phyloP scores from a whole-genome alignment of 2,888 invertebrate species.

The Anticlea derivata region DNA sequence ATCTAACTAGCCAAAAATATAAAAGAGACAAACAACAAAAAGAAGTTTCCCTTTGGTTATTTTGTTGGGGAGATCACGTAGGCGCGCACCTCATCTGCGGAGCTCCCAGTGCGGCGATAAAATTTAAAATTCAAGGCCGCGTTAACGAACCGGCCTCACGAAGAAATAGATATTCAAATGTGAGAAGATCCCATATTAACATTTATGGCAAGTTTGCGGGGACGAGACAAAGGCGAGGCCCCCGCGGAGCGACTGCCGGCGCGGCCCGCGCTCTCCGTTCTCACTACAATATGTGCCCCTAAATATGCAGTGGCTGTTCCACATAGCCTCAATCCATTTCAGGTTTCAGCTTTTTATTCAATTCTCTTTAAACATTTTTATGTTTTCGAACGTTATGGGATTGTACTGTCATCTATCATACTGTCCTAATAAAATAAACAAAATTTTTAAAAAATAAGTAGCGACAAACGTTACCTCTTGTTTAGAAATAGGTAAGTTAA shows the following conservation, averaged over 20 bases:
- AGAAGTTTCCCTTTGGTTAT: conserved; percentile 68
- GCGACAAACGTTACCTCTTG: no score
- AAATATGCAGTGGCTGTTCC: conserved; percentile 52
- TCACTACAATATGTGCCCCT: conserved; percentile 46
- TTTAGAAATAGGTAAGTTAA: no score
- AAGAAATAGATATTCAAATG: conserved; percentile 85
- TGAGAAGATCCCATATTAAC: conserved; percentile 83
- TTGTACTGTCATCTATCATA: not conserved
- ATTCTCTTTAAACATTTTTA: conserved; percentile 6
- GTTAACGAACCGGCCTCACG: conserved; percentile 83
- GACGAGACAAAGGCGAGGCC: conserved; percentile 76
- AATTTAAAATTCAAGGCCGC: conserved; percentile 84
- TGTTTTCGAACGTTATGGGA: not conserved
- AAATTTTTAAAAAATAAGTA: no score
- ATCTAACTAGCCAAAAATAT: conserved; percentile 57
- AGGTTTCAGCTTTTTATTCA: conserved; percentile 25
- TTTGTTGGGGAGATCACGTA: conserved; percentile 77
- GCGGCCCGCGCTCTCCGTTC: conserved; percentile 30
- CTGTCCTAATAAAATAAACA: no score
- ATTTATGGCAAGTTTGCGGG: conserved; percentile 84
- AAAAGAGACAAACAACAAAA: conserved; percentile 71
- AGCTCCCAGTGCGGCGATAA: conserved; percentile 77
- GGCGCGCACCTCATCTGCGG: conserved; percentile 81
- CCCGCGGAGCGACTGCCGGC: conserved; percentile 47
- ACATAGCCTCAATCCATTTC: conserved; percentile 21